Evolutionary conservation across 2,888 invertebrate genomes (phyloP), one percentile per base, ranked within the genome.

Genomic region (Chloromyia formosa): DNA sequence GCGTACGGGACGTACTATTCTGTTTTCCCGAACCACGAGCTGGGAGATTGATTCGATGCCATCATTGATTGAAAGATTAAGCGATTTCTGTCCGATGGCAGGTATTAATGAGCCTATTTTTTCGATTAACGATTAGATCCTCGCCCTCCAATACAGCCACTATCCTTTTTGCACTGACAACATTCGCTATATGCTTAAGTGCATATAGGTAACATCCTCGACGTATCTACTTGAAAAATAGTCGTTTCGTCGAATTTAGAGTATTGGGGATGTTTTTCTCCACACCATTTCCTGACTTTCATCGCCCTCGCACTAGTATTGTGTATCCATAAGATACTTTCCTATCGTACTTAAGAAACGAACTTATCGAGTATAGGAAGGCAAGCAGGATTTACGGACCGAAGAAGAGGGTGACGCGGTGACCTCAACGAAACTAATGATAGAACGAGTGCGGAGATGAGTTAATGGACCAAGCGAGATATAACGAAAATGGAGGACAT

Each of bases 11-110:
- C 60, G 45, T 49, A 27, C 61, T 62, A 74, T 64, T 72, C 68
- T 60, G 2, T 69, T 54, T 68, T 54, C 61, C 62, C 23, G 58
- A 71, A 72, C 62, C 71, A 73, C 27, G 73, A 54, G 61, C 73
- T 40, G 4, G n/a, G 73, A 75, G 77, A 77, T 77, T 77, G 75
- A 77, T 77, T 77, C 66, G 75, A 75, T 77, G 77, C 77, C 74
- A 77, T 77, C 77, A 77, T 72, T 77, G 77, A 77, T 77, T 75
- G 77, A 77, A 77, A 77, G 75, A 77, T 77, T 77, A 75, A 77
- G 58, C 75, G 75, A 77, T 77, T 74, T 73, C 61, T 35, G 69
- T 77, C 56, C 60, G 68, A 61, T 77, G 77, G 77, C 77, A 77
- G 77, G 75, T 75, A 77, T 77, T 75, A 75, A 77, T 77, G 77